Evolutionary conservation across 1,140 invertebrate genomes (phyloP).

Genomic region (Drosophila parabipectinata): DNA sequence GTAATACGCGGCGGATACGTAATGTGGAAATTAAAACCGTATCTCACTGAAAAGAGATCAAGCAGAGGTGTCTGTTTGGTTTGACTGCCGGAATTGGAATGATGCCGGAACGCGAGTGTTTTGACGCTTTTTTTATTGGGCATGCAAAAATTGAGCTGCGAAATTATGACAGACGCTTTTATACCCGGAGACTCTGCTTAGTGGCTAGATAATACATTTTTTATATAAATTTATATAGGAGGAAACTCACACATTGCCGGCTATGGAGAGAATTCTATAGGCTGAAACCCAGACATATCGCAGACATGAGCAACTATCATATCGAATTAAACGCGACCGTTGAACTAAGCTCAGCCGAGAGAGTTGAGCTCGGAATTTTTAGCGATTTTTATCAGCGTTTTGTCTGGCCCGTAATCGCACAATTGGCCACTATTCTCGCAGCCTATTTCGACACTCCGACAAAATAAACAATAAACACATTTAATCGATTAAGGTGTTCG

Average conservation of each 20-base stretch:
- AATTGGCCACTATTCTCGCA: conserved; percentile 31
- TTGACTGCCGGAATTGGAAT: conserved; percentile 46
- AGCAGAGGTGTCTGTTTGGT: conserved; percentile 25
- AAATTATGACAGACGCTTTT: conserved; percentile 64
- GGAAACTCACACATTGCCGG: conserved; percentile 14
- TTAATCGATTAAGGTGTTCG: conserved; percentile 30
- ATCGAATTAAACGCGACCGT: conserved; percentile 31
- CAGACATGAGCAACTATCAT: conserved; percentile 36
- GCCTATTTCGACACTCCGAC: conserved; percentile 18
- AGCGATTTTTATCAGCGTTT: conserved; percentile 45
- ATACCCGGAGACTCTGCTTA: conserved; percentile 38
- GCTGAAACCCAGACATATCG: conserved; percentile 33
- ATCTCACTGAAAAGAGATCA: conserved; percentile 30
- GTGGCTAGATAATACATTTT: conserved; percentile 54
- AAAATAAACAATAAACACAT: conserved; percentile 16
- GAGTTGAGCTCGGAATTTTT: conserved; percentile 35
- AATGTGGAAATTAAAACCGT: conserved; percentile 14
- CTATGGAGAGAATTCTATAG: conserved; percentile 2
- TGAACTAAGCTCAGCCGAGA: conserved; percentile 34
- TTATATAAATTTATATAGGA: conserved; percentile 5
- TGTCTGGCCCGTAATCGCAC: conserved; percentile 29
- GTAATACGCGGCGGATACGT: conserved; percentile 14
- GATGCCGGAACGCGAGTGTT: conserved; percentile 43
- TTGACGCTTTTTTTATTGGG: conserved; percentile 54
- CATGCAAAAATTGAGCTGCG: conserved; percentile 49